Evolutionary conservation across 1,140 invertebrate species (phyloP), one percentile per base, ranked within the genome.

Genomic region (Philaenus spumarius): DNA sequence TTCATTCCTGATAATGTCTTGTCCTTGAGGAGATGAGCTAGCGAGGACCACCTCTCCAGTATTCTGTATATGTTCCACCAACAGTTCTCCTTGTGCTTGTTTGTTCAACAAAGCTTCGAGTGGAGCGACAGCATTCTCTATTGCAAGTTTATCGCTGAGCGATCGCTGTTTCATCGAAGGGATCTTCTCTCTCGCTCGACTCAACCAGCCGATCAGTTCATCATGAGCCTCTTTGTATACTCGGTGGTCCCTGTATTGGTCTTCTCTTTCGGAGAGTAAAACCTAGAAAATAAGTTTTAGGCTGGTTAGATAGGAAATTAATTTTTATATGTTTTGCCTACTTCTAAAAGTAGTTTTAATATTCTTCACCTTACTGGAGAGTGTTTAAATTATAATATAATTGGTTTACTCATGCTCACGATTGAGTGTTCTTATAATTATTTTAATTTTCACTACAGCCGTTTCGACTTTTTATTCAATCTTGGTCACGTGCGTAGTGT

Each of bases 211-310:
- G 37, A 87, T 84, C 4, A 96, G 73, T 70, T 94, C 90, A 69
- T 95, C 91, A 63, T 90, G 86, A 39, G 90, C 87, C 75, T 93
- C 90, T 71, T 93, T 94, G 64, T 93, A 95, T 19, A 84, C 71
- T 56, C 87, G 81, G 69, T 95, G 91, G 72, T 95, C 89, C 69
- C 87, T 85, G 64, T 87, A 93, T 68, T 93, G 89, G 65, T 88
- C 83, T 72, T 94, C 89, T 40, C 89, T 77, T 70, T 93, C 87
- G 14, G 77, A 72, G 19, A 91, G 70, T 22, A 95, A 65, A 68
- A 84, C 86, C 74, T 85, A 71, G 52, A 77, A 20, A 35, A 30
- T n/a, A 30, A 35, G 5, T 17, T 22, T 30, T 30, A 9, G 26
- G 3, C 9, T 30, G 26, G 26, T 30, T 30, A 30, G 26, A 4